phyloP scores from a whole-genome alignment of 2,888 invertebrate species.

The Lucinisca nassula region DNA sequence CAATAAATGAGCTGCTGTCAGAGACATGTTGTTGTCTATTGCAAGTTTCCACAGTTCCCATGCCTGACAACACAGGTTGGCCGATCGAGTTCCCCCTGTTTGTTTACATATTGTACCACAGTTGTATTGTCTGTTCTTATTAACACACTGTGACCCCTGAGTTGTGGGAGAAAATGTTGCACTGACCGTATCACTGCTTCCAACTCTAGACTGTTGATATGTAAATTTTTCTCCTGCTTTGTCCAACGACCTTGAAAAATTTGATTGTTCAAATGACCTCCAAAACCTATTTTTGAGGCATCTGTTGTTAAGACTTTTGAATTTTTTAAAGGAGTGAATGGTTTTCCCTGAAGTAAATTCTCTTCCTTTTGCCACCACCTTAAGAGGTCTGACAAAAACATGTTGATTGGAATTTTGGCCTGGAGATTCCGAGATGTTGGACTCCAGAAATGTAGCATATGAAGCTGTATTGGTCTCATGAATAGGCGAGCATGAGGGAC shows the following conservation, averaged over 20 bases:
- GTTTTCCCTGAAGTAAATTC: slow-evolving; percentile 5
- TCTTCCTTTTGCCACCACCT: slow-evolving; percentile 9
- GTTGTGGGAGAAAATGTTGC: background rate
- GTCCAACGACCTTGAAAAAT: slow-evolving; percentile 32
- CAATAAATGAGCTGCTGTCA: slow-evolving; percentile 44
- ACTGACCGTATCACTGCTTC: slow-evolving; percentile 21
- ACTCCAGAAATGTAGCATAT: background rate
- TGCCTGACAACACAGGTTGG: background rate
- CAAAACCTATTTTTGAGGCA: background rate
- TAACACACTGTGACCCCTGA: background rate
- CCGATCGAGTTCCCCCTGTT: slow-evolving; percentile 21
- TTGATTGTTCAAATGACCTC: slow-evolving; percentile 24
- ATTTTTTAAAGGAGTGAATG: background rate
- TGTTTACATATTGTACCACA: slow-evolving; percentile 16
- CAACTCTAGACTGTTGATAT: slow-evolving; percentile 51
- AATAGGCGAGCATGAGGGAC: too few species aligned
- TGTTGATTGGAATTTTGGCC: slow-evolving; percentile 3
- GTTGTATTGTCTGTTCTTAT: background rate
- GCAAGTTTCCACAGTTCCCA: slow-evolving; percentile 35
- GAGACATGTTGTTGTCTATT: background rate
- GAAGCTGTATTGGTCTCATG: slow-evolving; percentile 28
- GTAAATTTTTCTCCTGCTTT: background rate
- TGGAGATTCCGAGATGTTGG: background rate
- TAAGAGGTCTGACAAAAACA: slow-evolving; percentile 7
- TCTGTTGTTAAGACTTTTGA: too few species aligned